Evolutionary conservation across 2,888 invertebrate species (phyloP), one percentile per base, ranked within the genome.

Genomic region (Onchidella celtica): DNA sequence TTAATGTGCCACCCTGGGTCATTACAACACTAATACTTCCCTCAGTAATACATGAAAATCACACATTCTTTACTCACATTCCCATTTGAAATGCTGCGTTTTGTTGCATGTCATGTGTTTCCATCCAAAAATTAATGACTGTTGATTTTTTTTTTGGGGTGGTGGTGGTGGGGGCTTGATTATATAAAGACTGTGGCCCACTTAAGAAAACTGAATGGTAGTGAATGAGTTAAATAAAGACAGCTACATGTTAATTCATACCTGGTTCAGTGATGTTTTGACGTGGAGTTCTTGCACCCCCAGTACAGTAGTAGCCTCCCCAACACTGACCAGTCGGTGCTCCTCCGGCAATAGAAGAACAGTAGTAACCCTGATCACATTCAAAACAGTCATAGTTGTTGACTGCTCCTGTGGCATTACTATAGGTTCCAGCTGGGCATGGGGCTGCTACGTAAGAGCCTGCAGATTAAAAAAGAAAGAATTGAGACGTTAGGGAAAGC

Each of bases 391-490:
- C 84, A 29, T 91, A 89, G 57, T 90, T 87, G 85, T 91, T 90
- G 17, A 90, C 88, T n/a, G 92, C 91, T 17, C 92, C 92, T 0
- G 91, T 87, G 21, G 87, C 89, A 80, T 92, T 92, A 81, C 91
- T 92, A 87, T 92, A 92, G 6, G 92, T 92, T n/a, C 92, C 92
- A 59, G 86, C 75, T 1, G 92, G 92, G 83, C 92, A 92, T 0
- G 90, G 90, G 11, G 83, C 85, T 2, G 91, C 90, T 9, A 85
- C 88, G 75, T 81, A 91, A 0, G 91, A 90, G 17, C 92, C 92
- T 91, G 84, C 72, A 72, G 82, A 27, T 24, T 21, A 61, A 65
- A 3, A 34, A 27, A 9, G 61, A 63, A 75, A 6, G 36, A 32
- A 74, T 29, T 29, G 72, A 11, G 27, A 24, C 27, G 14, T n/a